Conservation (phyloP, 2,888 invertebrate species). For the Drosophila sordidapex region DNA sequence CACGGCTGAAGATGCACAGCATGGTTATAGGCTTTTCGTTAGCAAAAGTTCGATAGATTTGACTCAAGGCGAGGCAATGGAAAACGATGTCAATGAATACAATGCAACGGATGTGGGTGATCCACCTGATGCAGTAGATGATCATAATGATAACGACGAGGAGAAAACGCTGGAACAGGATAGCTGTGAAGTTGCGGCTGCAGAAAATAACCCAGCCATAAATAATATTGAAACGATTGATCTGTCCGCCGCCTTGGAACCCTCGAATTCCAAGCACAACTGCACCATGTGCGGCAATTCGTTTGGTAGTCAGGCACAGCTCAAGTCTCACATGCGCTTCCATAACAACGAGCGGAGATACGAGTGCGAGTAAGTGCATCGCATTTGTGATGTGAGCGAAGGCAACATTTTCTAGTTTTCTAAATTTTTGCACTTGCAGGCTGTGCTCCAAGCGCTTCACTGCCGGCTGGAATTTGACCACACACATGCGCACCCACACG, state of each 20-base stretch:
- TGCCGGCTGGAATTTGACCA: slow-evolving; percentile 74
- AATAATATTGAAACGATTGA: slow-evolving; percentile 23
- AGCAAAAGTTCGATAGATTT: slow-evolving; percentile 15
- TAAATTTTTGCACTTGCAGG: slow-evolving; percentile 35
- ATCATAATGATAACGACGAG: slow-evolving; percentile 12
- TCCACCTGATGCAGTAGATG: not conserved
- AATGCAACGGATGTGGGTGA: slow-evolving; percentile 19
- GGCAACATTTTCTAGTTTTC: not conserved
- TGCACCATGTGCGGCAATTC: slow-evolving; percentile 52
- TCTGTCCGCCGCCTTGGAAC: slow-evolving; percentile 36
- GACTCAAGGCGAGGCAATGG: slow-evolving; percentile 11
- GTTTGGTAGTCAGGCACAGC: slow-evolving; percentile 35
- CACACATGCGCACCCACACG: slow-evolving; percentile 81
- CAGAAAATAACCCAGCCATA: not conserved
- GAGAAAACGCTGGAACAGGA: not conserved
- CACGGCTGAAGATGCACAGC: not conserved
- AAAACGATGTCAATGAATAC: slow-evolving; percentile 33
- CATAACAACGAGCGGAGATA: slow-evolving; percentile 48
- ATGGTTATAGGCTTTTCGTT: slow-evolving; percentile 23
- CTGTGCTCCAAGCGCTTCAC: slow-evolving; percentile 73
- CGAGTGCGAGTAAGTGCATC: slow-evolving; percentile 61
- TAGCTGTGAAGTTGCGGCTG: slow-evolving; percentile 3
- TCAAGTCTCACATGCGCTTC: slow-evolving; percentile 47
- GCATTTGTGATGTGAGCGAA: not conserved
- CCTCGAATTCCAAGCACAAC: slow-evolving; percentile 28